Conservation (phyloP, 2,888 invertebrate species). For the Caenorhabditis auriculariae region DNA sequence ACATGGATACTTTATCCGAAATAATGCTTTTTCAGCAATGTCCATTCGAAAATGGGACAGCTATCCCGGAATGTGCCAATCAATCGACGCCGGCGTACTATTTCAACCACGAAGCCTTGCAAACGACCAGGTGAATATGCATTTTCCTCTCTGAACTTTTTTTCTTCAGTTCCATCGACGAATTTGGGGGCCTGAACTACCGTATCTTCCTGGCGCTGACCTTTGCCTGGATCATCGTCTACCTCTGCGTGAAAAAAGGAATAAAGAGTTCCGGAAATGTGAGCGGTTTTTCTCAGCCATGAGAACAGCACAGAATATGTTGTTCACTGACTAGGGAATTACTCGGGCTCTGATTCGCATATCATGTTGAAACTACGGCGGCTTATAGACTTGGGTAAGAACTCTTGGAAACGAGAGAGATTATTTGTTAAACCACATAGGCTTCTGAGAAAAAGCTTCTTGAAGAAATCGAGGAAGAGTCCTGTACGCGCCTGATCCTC, state of each 20-base stretch:
- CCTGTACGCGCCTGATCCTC: no score
- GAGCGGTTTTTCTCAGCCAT: constrained; percentile 27
- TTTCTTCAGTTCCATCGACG: constrained; percentile 67
- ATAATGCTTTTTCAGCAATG: constrained; percentile 40
- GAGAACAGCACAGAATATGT: constrained; percentile 1
- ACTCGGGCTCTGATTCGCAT: no score
- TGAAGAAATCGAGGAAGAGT: no score
- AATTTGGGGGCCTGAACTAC: constrained; percentile 83
- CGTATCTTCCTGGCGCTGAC: constrained; percentile 87
- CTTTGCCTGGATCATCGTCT: constrained; percentile 86
- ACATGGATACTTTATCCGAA: neutral
- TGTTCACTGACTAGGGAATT: no score
- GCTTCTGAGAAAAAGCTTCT: no score
- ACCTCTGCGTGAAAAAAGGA: constrained; percentile 92
- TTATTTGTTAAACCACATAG: no score
- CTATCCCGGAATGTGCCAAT: constrained; percentile 74
- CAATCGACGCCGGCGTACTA: constrained; percentile 87
- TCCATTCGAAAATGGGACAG: constrained; percentile 50
- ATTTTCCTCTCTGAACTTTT: neutral
- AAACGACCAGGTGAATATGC: constrained; percentile 79
- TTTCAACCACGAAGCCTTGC: constrained; percentile 82
- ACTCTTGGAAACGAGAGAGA: no score
- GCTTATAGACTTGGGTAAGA: no score
- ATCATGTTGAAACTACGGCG: no score
- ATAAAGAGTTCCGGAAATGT: constrained; percentile 95